Percentiles rank a stretch among this genome's conserved stretches.
These are phyloP conservation scores for Laterallus jamaicensis DNA, from an alignment of 2,113 vertebrate genomes.

Conservation along the genomic window DNA sequence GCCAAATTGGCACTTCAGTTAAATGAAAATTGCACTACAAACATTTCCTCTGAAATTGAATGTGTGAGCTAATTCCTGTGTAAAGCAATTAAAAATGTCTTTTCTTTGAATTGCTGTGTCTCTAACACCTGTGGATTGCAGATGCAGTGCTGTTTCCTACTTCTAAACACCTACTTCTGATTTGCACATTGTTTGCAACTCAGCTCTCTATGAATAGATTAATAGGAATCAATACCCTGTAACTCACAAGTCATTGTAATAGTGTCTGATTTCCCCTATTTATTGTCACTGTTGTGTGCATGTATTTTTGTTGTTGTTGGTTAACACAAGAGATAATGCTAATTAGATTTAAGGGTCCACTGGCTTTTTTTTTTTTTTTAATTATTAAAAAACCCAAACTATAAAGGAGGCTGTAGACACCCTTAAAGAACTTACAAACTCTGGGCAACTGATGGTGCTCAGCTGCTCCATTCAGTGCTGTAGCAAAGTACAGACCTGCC, in stretches of 20 bases:
- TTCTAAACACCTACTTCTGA: slow-evolving; percentile 4
- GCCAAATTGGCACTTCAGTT: slow-evolving; percentile 1
- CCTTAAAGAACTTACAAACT: neutral
- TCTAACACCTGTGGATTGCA: slow-evolving; percentile 27
- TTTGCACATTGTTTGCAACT: slow-evolving; percentile 33
- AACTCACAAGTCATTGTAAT: slow-evolving; percentile 23
- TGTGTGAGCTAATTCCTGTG: neutral
- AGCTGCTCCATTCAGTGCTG: neutral
- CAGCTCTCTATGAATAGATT: slow-evolving; percentile 47
- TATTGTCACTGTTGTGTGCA: slow-evolving; percentile 51
- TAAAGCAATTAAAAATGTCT: slow-evolving; percentile 28
- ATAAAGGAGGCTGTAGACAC: neutral
- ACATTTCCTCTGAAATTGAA: slow-evolving; percentile 8
- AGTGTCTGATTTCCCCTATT: slow-evolving; percentile 26
- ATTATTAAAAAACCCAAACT: neutral
- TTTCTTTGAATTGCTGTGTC: slow-evolving; percentile 12
- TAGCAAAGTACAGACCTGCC: neutral
- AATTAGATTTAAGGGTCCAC: neutral
- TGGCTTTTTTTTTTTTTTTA: neutral
- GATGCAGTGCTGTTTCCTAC: slow-evolving; percentile 4
- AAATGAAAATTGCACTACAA: slow-evolving; percentile 50
- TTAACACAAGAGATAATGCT: slow-evolving; percentile 36
- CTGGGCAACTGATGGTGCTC: neutral
- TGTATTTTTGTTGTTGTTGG: slow-evolving; percentile 1
- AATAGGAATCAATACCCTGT: slow-evolving; percentile 55